A percentile compares a stretch with the other conserved stretches of the same genome.
Evolutionary conservation across 2,797 vertebrate species (phyloP).

Genomic region (Alfaro cultratus): DNA sequence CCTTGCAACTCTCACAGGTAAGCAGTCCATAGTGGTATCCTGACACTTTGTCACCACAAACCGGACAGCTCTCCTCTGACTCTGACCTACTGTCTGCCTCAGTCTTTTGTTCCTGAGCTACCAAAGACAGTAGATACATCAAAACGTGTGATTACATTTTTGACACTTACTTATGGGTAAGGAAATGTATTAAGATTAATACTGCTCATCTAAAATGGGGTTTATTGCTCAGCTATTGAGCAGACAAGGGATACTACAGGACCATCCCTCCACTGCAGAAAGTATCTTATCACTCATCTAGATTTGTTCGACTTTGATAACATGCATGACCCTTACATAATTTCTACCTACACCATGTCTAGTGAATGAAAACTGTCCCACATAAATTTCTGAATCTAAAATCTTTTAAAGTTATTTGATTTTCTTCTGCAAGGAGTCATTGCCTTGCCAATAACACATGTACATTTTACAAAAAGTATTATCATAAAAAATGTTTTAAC

Average conservation of each 20-base stretch:
- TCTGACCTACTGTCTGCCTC: slow-evolving; percentile 50
- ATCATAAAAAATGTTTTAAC: not conserved
- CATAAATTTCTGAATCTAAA: not conserved
- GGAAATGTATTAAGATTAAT: not conserved
- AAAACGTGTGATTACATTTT: not conserved
- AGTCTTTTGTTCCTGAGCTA: slow-evolving; percentile 72
- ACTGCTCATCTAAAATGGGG: slow-evolving; percentile 27
- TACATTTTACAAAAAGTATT: not conserved
- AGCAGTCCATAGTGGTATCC: slow-evolving; percentile 87
- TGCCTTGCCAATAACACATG: not conserved
- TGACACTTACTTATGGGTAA: not conserved
- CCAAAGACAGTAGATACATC: slow-evolving; percentile 12
- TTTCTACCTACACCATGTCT: slow-evolving; percentile 25
- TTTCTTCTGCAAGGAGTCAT: not conserved
- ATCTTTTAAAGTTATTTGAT: not conserved
- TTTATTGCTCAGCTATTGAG: slow-evolving; percentile 51
- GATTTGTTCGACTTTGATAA: slow-evolving; percentile 50
- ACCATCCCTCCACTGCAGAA: slow-evolving; percentile 41
- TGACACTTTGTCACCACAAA: slow-evolving; percentile 86
- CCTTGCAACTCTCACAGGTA: slow-evolving; percentile 88
- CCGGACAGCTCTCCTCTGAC: slow-evolving; percentile 75
- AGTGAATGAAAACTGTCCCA: not conserved
- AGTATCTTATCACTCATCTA: slow-evolving; percentile 58
- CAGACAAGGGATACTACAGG: slow-evolving; percentile 4
- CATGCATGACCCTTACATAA: slow-evolving; percentile 70